Percentiles rank a stretch among this genome's conserved stretches.
Conservation (phyloP, 2,888 invertebrate genomes). For the Scaptomyza reducta region DNA sequence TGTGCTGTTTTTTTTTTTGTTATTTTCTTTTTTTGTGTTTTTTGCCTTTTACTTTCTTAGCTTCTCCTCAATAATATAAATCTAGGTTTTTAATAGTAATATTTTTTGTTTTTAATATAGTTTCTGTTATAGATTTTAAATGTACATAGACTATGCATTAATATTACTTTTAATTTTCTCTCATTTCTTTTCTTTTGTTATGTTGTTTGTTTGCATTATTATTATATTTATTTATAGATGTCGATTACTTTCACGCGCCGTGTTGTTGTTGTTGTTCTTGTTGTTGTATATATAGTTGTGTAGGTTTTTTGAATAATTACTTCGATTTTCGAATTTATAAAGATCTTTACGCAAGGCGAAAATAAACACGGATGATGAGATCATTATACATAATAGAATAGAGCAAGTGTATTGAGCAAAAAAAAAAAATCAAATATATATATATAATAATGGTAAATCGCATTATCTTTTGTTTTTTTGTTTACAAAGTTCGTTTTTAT, state of each 20-base stretch:
- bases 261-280: too few species aligned
- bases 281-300: conserved; percentile 28
- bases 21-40: conserved; percentile 17
- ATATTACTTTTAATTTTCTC: conserved; percentile 62
- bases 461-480: conserved; percentile 27
- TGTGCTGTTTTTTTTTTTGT: conserved; percentile 36
- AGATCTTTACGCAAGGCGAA: conserved; percentile 80
- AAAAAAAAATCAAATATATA: too few species aligned
- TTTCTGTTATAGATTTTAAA: conserved; percentile 73
- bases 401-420: conserved; percentile 69
- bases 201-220: conserved; percentile 26
- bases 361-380: conserved; percentile 85
- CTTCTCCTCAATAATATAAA: conserved; percentile 61
- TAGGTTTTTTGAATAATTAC: conserved; percentile 36
- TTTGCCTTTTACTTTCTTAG: conserved; percentile 16
- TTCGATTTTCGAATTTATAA: conserved; percentile 46
- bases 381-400: conserved; percentile 75
- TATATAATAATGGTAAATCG: conserved; percentile 12
- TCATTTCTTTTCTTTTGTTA: conserved; percentile 10
- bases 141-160: conserved; percentile 76
- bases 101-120: conserved; percentile 60
- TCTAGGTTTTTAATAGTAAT: conserved; percentile 71
- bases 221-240: conserved; percentile 66
- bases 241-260: conserved; percentile 68
- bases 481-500: conserved; percentile 28